phyloP scores from a whole-genome alignment of 2,888 invertebrate species.

The Leptopterna dolabrata region DNA sequence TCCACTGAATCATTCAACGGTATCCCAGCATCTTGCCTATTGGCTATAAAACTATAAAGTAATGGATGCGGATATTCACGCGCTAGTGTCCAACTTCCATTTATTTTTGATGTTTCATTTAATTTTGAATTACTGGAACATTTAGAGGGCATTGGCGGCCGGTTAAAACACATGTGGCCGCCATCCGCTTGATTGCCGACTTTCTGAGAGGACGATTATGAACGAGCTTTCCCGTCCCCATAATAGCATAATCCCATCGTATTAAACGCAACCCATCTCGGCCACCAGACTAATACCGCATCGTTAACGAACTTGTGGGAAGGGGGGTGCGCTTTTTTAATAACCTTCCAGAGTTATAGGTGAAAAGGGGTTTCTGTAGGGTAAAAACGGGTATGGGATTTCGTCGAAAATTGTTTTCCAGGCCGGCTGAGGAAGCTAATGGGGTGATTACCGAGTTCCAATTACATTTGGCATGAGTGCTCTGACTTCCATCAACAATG shows the following conservation, averaged over 20 bases:
- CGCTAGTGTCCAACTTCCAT: not conserved
- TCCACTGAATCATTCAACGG: no score
- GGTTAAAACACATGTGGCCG: not conserved
- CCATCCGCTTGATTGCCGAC: conserved; percentile 18
- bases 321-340: conserved; percentile 41
- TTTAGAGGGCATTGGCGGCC: not conserved
- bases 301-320: conserved; percentile 33
- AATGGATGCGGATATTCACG: no score
- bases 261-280: conserved; percentile 29
- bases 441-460: conserved; percentile 55
- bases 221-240: not conserved
- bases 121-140: not conserved
- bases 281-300: conserved; percentile 1
- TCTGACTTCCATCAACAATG: conserved; percentile 50
- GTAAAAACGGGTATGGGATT: conserved; percentile 11
- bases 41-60: no score
- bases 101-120: not conserved
- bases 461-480: conserved; percentile 50
- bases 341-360: not conserved
- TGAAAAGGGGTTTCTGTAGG: not conserved
- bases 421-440: conserved; percentile 39
- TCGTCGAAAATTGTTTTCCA: conserved; percentile 51
- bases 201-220: conserved; percentile 24
- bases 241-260: conserved; percentile 19
- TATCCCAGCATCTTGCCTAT: no score